Base-by-base conservation (phyloP, 2,113 vertebrate species). In the Rhadina sibilatrix region DNA sequence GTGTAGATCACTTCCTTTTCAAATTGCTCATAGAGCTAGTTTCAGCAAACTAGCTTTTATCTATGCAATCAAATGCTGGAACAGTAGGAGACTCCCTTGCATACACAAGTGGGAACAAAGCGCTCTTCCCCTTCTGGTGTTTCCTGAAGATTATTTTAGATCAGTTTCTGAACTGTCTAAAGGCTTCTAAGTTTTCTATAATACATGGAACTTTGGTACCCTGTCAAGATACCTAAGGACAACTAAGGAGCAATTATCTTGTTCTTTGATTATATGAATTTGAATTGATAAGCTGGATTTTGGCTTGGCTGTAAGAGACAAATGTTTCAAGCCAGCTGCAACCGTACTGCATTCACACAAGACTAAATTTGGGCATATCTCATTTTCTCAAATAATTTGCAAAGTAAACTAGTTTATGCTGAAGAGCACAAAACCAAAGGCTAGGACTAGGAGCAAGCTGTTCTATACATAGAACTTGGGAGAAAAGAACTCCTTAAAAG, bases 341-440 rank as follows among this genome's bases (percentile, higher is more conserved):
- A 65, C 12, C 15, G 27, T 15, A 16, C 6, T 46, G 31, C 20
- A 31, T 70, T 61, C 28, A 87, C n/a, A 74, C 6, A 53, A 17
- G 28, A 28, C 72, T 65, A 72, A 52, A 81, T 20, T 4, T 81
- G 21, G 13, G 8, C 24, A 61, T 84, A 52, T 5, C 11, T 37
- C n/a, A 35, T 30, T 7, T 69, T 60, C 35, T 93, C 46, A 88
- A 90, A 82, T 28, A 76, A 66, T 79, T 90, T 88, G 17, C 15
- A 28, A 35, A 90, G 42, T 35, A 86, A 83, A 50, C 11, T 40
- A 4, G 8, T 38, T 84, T 40, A 33, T 59, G 13, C 15, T 61
- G 78, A 84, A 74, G 24, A 66, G 10, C 9, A 87, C 20, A 47
- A 91, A 91, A 54, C 5, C 17, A 23, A 56, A 75, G 37, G 21